A percentile compares a stretch with the other conserved stretches of the same genome.
These are phyloP conservation scores for Acrossocheilus wenchowensis DNA, from an alignment of 2,797 vertebrate genomes.

Conservation along the genomic window DNA sequence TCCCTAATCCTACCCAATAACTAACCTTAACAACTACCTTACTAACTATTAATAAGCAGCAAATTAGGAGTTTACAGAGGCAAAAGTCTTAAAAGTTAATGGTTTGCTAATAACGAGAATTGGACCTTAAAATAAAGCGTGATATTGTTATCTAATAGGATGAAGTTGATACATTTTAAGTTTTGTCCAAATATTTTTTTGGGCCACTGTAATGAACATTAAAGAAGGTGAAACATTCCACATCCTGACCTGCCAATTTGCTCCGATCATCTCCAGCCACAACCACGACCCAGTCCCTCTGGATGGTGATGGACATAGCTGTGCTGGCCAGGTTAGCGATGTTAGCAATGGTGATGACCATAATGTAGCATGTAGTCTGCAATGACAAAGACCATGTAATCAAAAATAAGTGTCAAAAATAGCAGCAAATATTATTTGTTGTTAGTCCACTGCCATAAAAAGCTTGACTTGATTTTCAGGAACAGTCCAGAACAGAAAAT, in stretches of 20 bases:
- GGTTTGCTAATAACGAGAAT: too few species aligned
- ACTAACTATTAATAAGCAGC: too few species aligned
- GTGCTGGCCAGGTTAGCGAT: conserved; percentile 97
- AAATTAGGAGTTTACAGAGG: too few species aligned
- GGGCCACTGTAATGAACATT: neutral
- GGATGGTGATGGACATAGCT: conserved; percentile 94
- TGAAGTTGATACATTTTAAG: neutral
- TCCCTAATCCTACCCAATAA: too few species aligned
- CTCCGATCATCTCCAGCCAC: conserved; percentile 94
- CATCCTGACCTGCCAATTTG: conserved; percentile 89
- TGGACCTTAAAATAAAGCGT: too few species aligned
- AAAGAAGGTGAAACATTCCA: neutral
- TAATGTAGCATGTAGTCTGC: conserved; percentile 92
- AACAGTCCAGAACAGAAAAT: neutral
- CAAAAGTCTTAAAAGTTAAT: too few species aligned
- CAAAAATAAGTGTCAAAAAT: neutral
- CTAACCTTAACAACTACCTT: too few species aligned
- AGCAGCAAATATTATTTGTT: neutral
- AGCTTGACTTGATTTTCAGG: conserved; percentile 20
- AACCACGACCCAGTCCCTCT: conserved; percentile 98
- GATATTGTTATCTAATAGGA: neutral
- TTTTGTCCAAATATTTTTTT: conserved; percentile 13
- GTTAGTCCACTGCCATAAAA: neutral
- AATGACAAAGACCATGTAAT: conserved; percentile 41
- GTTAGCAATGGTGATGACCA: conserved; percentile 96